Base-by-base conservation (phyloP, 2,797 vertebrate species). In the Lutjanus campechanus region DNA sequence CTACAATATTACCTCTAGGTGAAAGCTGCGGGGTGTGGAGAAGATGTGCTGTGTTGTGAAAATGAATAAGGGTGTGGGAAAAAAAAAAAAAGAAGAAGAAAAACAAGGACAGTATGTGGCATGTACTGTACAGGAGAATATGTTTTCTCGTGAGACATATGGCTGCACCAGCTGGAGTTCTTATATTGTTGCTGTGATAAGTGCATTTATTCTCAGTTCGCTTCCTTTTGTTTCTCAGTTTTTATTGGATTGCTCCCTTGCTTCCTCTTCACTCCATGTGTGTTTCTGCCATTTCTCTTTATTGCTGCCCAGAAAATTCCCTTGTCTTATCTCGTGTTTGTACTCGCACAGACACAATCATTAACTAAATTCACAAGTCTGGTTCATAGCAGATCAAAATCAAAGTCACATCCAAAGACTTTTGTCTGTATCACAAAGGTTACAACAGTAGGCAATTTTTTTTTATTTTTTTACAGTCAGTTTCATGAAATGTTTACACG, bases 121-220 rank as follows among this genome's bases (percentile, higher is more conserved):
- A 41, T 73, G 72, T 67, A 40, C 54, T 8, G 54, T 69, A 73
- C 54, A 79, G 72, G 64, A 70, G 59, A 72, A 73, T 65, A 55
- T 74, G 84, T 89, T 85, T 76, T 36, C 85, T 80, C 77, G 19
- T 8, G 85, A 79, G 84, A 85, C 90, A 92, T 85, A 88, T 81
- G 86, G 81, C 62, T 9, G 69, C 79, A 80, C 83, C 91, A 90
- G 91, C 91, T 91, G 91, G 86, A 82, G 79, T 10, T 72, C 76
- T 64, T 67, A 65, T 82, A 84, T 76, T 43, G 82, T 60, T 55
- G 70, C 81, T 77, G 77, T 77, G 77, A 85, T 87, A 82, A 86
- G 88, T 85, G 79, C 58, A 64, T 86, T 86, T 72, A 66, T 74
- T 72, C 67, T 79, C 56, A 46, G 29, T 80, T 84, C 69, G 15